These are phyloP conservation scores for Calephelis perditalis DNA, from an alignment of 2,888 invertebrate species.

Conservation along the genomic window DNA sequence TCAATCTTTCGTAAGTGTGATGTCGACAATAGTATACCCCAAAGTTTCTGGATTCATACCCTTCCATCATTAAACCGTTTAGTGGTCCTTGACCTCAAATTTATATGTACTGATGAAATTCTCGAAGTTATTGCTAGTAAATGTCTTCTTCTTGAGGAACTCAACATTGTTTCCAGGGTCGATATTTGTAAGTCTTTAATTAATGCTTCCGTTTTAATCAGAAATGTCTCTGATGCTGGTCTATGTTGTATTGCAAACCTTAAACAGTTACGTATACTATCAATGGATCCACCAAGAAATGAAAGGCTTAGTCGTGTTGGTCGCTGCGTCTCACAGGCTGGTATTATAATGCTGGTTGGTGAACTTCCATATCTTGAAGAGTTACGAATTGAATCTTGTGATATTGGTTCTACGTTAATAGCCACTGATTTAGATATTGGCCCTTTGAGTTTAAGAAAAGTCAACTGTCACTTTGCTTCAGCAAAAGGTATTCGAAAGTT, in stretches of 20 bases:
- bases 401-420: slow-evolving; percentile 67
- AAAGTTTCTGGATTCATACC: slow-evolving; percentile 59
- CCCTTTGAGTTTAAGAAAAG: slow-evolving; percentile 61
- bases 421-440: slow-evolving; percentile 52
- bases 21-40: slow-evolving; percentile 62
- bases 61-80: slow-evolving; percentile 56
- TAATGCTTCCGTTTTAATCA: slow-evolving; percentile 66
- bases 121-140: slow-evolving; percentile 56
- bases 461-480: slow-evolving; percentile 68
- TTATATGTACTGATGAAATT: slow-evolving; percentile 73
- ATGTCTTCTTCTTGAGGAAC: slow-evolving; percentile 62
- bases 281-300: slow-evolving; percentile 70
- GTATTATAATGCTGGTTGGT: slow-evolving; percentile 59
- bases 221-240: slow-evolving; percentile 69
- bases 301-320: slow-evolving; percentile 61
- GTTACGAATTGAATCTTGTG: slow-evolving; percentile 67
- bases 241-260: slow-evolving; percentile 55
- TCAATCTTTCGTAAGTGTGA: slow-evolving; percentile 68
- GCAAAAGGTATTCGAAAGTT: slow-evolving; percentile 61
- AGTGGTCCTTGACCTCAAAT: slow-evolving; percentile 65
- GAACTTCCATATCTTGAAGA: slow-evolving; percentile 65
- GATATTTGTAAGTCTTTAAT: slow-evolving; percentile 67
- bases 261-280: slow-evolving; percentile 55
- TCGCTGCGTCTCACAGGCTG: slow-evolving; percentile 64
- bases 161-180: slow-evolving; percentile 70